Evolutionary conservation across 1,140 invertebrate genomes (phyloP).

Genomic region (Calliphora vicina): DNA sequence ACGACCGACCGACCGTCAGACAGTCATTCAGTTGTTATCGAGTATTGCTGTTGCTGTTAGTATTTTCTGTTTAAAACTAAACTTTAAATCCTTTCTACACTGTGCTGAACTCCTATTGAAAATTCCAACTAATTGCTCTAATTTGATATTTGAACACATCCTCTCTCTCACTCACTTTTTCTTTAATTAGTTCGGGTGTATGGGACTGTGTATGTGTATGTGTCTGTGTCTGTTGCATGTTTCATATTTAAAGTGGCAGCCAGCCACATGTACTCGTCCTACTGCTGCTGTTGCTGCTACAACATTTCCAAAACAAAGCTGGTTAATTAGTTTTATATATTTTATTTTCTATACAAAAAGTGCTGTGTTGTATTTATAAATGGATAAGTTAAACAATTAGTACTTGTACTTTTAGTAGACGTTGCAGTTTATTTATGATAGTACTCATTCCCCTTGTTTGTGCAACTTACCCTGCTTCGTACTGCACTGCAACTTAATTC

Average conservation of each 20-base stretch:
- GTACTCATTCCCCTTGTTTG: not conserved
- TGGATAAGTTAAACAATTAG: not conserved
- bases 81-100: slow-evolving; percentile 12
- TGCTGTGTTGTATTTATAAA: not conserved
- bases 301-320: not conserved
- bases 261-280: not conserved
- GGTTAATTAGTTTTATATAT: slow-evolving; percentile 3
- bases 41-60: not conserved
- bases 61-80: not conserved
- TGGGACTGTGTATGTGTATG: no score
- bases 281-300: not conserved
- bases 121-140: slow-evolving; percentile 29
- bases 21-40: not conserved
- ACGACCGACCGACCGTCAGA: no score
- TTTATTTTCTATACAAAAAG: not conserved
- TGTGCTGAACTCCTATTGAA: slow-evolving; percentile 23
- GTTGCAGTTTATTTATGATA: not conserved
- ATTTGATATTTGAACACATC: slow-evolving; percentile 4
- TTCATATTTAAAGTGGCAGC: not conserved
- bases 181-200: no score
- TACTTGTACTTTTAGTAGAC: not conserved
- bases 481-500: not conserved
- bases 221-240: not conserved
- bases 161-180: not conserved
- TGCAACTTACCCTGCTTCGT: not conserved